Evolutionary conservation across 2,888 invertebrate genomes (phyloP), one percentile per base, ranked within the genome.

Genomic region (Pyrrhia umbra): DNA sequence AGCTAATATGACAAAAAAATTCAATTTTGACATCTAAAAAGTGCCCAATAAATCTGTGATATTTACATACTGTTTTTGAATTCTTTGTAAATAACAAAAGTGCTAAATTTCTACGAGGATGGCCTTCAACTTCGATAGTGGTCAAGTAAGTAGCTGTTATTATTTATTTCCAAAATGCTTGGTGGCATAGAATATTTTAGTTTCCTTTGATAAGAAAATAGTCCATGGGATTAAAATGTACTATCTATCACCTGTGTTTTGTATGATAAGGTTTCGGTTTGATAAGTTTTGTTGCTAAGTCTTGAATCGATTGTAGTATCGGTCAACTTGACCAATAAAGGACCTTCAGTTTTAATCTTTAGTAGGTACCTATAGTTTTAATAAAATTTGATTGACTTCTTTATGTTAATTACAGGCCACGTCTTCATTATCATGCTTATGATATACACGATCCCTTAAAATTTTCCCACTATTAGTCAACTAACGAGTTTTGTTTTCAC

Each of bases 51-150:
- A 64, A 65, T 65, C 82, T 87, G 89, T 89, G 89, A 86, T 86
- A 25, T 84, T 71, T 60, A 39, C 9, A 56, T 25, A 37, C 9
- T 34, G 30, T 57, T 60, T 63, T 77, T 15, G 6, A 45, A 58
- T 52, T 8, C 6, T 59, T 55, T 66, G n/a, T 20, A n/a, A n/a
- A n/a, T 18, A 39, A 42, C 43, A 67, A 47, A 67, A 66, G 80
- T 77, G 77, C 49, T 72, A 43, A 49, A 34, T 61, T 62, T 51
- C 21, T 25, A 45, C 30, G 64, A 80, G 62, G 45, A 95, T 95
- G 94, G 87, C 94, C 54, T 94, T 83, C 75, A 91, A 93, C 81
- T 95, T 95, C 83, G 92, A 94, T 66, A 94, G 94, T 67, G 94
- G 91, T 37, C 94, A 95, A 80, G 94, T 95, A 79, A 89, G 91